Evolutionary conservation across 2,113 vertebrate genomes (phyloP).

Genomic region (Lepus timidus): DNA sequence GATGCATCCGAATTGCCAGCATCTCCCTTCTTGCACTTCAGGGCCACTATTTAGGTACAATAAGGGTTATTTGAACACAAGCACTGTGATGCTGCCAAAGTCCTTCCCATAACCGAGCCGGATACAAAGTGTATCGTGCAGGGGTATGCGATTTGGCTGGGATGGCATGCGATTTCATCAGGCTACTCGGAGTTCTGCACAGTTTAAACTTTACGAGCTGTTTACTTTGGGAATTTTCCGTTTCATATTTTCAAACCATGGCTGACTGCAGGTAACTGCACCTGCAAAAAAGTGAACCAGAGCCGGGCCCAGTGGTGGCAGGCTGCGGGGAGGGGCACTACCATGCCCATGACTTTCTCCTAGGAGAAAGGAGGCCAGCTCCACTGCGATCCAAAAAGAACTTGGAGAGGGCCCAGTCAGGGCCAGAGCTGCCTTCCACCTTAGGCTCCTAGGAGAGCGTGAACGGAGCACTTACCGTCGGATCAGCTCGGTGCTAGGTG

Average conservation of each 20-base stretch:
- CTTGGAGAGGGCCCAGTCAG: too few species aligned
- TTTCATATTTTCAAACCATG: background rate
- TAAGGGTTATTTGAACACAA: background rate
- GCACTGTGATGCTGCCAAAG: background rate
- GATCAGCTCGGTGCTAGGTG: background rate
- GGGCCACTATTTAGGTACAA: background rate
- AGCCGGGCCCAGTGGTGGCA: too few species aligned
- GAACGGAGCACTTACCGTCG: background rate
- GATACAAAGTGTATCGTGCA: background rate
- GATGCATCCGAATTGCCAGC: background rate
- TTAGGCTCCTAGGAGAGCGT: background rate
- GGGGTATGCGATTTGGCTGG: background rate
- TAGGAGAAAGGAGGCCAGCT: background rate
- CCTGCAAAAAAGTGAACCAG: too few species aligned
- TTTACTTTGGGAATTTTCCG: background rate
- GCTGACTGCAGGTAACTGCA: background rate
- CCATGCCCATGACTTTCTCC: background rate
- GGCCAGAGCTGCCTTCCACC: background rate
- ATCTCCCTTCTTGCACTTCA: background rate
- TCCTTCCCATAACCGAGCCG: too few species aligned
- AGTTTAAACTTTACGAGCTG: background rate
- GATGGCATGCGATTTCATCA: background rate
- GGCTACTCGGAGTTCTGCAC: too few species aligned
- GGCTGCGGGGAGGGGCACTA: too few species aligned
- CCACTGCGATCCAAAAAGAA: background rate